phyloP scores from a whole-genome alignment of 2,797 vertebrate species.

The Brotula barbata region DNA sequence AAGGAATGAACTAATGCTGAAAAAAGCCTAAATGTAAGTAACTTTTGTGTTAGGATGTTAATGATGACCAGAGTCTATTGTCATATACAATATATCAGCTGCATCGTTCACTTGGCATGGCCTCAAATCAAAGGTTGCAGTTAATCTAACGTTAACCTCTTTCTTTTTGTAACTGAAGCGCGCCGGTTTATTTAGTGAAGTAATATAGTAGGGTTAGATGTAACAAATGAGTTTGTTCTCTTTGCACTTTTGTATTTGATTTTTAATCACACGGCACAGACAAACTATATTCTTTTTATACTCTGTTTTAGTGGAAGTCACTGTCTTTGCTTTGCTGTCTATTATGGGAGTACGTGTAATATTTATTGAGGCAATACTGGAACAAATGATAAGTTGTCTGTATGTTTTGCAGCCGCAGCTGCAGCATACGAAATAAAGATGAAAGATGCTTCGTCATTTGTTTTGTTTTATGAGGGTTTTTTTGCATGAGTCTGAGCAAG shows the following conservation, averaged over 20 bases:
- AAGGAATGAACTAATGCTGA: constrained; percentile 71
- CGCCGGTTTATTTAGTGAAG: constrained; percentile 74
- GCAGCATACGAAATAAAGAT: constrained; percentile 65
- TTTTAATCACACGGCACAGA: constrained; percentile 69
- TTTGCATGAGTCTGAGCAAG: constrained; percentile 7
- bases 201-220: constrained; percentile 75
- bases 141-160: constrained; percentile 79
- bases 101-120: constrained; percentile 88
- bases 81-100: constrained; percentile 82
- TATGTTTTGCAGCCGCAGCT: constrained; percentile 64
- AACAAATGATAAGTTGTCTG: constrained; percentile 69
- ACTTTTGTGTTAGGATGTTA: constrained; percentile 79
- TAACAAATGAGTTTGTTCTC: constrained; percentile 71
- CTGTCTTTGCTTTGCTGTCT: constrained; percentile 59
- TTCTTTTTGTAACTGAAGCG: constrained; percentile 81
- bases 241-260: constrained; percentile 82
- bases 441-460: constrained; percentile 55
- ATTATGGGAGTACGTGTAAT: constrained; percentile 68
- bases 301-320: constrained; percentile 74
- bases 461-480: constrained; percentile 5
- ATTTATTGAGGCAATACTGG: constrained; percentile 51
- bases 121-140: constrained; percentile 86
- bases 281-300: constrained; percentile 73
- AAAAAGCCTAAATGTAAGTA: constrained; percentile 63
- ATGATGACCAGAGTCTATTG: constrained; percentile 69